These are phyloP conservation scores for Semicossyphus pulcher DNA, from an alignment of 2,113 vertebrate species.

Conservation along the genomic window DNA sequence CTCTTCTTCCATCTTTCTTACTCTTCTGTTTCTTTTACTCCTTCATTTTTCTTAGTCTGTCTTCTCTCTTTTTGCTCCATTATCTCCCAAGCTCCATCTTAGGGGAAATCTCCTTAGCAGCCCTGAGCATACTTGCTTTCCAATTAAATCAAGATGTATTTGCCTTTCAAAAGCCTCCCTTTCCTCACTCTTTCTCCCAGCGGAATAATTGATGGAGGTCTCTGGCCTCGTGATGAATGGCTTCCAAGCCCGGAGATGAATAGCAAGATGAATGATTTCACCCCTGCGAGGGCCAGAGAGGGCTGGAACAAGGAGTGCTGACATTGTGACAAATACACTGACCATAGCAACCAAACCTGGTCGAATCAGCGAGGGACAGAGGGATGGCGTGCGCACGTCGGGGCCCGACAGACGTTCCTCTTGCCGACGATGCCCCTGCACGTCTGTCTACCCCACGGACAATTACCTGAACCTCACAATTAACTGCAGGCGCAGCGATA, in stretches of 20 bases:
- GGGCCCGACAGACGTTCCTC: constrained; percentile 51
- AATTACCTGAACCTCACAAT: constrained; percentile 76
- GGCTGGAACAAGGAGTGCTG: constrained; percentile 80
- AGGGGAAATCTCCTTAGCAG: constrained; percentile 78
- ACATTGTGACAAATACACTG: constrained; percentile 87
- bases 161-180: constrained; percentile 83
- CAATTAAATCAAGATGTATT: constrained; percentile 89
- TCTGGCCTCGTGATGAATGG: constrained; percentile 83
- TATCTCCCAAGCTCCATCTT: constrained; percentile 70
- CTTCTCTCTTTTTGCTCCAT: constrained; percentile 42
- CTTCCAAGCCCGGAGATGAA: constrained; percentile 82
- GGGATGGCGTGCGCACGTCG: constrained; percentile 46
- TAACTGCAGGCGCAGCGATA: constrained; percentile 66
- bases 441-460: constrained; percentile 60
- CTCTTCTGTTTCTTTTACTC: constrained; percentile 30
- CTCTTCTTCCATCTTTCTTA: constrained; percentile 16
- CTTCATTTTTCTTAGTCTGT: constrained; percentile 41
- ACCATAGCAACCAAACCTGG: constrained; percentile 75
- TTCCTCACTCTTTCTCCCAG: constrained; percentile 73
- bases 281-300: constrained; percentile 64
- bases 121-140: constrained; percentile 79
- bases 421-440: constrained; percentile 20
- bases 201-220: constrained; percentile 86
- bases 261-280: constrained; percentile 85
- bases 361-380: constrained; percentile 70